A percentile compares a stretch with the other conserved stretches of the same genome.
phyloP scores from a whole-genome alignment of 1,140 invertebrate genomes.

The Drosophila virilis region DNA sequence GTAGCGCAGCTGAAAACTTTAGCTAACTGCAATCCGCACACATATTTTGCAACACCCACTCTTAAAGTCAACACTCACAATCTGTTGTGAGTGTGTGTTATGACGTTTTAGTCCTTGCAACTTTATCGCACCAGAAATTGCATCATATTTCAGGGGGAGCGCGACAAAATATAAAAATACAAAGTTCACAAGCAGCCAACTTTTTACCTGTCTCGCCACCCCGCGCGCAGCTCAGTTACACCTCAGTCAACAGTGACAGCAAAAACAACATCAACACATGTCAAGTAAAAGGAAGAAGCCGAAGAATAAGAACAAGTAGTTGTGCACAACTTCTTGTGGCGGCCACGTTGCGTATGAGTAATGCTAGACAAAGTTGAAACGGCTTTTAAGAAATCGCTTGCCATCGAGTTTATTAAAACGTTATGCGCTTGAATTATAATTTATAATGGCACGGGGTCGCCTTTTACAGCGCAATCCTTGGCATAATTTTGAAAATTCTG shows the following conservation, averaged over 20 bases:
- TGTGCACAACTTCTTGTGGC: slow-evolving; percentile 49
- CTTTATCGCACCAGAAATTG: slow-evolving; percentile 80
- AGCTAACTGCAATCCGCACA: slow-evolving; percentile 34
- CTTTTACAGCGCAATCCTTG: slow-evolving; percentile 68
- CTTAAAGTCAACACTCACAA: slow-evolving; percentile 68
- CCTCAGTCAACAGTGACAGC: slow-evolving; percentile 25
- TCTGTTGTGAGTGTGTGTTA: slow-evolving; percentile 41
- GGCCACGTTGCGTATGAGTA: slow-evolving; percentile 69
- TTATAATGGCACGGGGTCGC: slow-evolving; percentile 45
- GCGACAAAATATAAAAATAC: slow-evolving; percentile 64
- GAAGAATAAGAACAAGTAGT: slow-evolving; percentile 26
- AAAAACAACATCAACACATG: slow-evolving; percentile 47
- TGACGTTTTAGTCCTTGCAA: slow-evolving; percentile 66
- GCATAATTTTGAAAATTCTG: slow-evolving; percentile 76
- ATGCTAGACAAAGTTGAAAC: slow-evolving; percentile 55
- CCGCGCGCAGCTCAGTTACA: not conserved
- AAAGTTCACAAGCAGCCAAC: slow-evolving; percentile 45
- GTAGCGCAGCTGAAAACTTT: slow-evolving; percentile 34
- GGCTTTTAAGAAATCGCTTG: slow-evolving; percentile 51
- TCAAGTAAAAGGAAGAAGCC: slow-evolving; percentile 33
- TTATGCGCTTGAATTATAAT: slow-evolving; percentile 67
- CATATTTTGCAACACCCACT: slow-evolving; percentile 21
- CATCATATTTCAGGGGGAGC: slow-evolving; percentile 76
- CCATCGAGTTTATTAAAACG: slow-evolving; percentile 61
- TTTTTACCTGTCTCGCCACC: slow-evolving; percentile 36